Evolutionary conservation across 2,888 invertebrate genomes (phyloP), one percentile per base, ranked within the genome.

Genomic region (Platycheirus rosarum): DNA sequence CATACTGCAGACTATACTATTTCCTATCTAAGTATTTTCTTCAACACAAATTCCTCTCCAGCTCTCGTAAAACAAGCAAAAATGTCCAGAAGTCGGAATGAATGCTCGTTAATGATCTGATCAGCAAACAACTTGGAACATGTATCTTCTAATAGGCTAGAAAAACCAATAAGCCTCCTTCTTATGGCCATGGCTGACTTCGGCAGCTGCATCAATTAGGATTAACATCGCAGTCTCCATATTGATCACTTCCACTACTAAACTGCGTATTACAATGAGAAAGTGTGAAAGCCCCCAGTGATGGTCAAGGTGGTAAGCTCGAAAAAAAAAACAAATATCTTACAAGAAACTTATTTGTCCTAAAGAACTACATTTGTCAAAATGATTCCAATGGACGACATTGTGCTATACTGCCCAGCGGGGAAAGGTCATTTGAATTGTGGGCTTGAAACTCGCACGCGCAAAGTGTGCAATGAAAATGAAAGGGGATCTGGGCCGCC

Each of bases 201-300:
- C 37, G 40, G 66, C 70, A 66, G 74, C 20, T 51, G 76, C 66
- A 75, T 76, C 76, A 71, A 75, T 76, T 80, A 75, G 70, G 80
- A 80, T 80, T 75, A 80, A 65, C 80, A 71, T 40, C 44, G 23
- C 32, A 42, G 49, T 37, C 42, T 37, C 42, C 32, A 16, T 71
- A 65, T 71, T 65, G 77, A 77, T 60, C 71, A 68, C 53, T 14
- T 57, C 26, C 37, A 48, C 26, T 32, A 46, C 66, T 42, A 32
- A 42, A n/a, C 49, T 23, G 6, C 11, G 23, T 23, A 8, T 35
- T 48, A 48, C 57, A 79, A 79, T 74, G 79, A 57, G 75, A 79
- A 79, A 74, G 79, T 79, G 74, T 74, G 79, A 74, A 79, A 79
- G 78, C 62, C 71, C 46, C 62, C 68, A 40, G 66, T 62, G 51